Base-by-base conservation (phyloP, 2,797 vertebrate genomes). In the Aldrovandia affinis region DNA sequence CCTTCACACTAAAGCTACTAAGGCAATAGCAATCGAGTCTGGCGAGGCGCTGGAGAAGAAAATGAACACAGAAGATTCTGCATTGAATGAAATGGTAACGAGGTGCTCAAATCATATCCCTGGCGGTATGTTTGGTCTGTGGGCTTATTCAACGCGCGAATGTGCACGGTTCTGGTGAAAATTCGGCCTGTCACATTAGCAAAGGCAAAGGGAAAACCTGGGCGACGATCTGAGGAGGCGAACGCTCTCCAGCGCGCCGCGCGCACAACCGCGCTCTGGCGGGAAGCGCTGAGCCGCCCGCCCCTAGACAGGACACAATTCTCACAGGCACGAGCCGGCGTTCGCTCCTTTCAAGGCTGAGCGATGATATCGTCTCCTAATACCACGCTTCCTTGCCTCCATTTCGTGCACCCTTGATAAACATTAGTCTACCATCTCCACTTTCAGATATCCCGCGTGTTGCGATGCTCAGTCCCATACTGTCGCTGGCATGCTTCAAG, bases 391-490 rank as follows among this genome's bases (percentile, higher is more conserved):
- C 47, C 78, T 57, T 83, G 59, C 28, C 59, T 82, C 81, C 85
- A 57, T 39, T 77, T 55, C 55, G 39, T 75, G 68, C 82, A 81
- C 77, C 83, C 85, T 82, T 85, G 55, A 83, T 81, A 68, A 75
- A 85, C 85, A 89, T 84, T 65, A 81, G 83, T n/a, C 47, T 52
- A 47, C 84, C 81, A 73, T 83, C 86, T 84, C 70, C 55, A 36
- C 70, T 50, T 85, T 47, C 39, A 42, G 28, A 55, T 52, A 22
- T 63, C n/a, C 70, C 14, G 33, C 9, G 14, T 10, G 63, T 30
- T 65, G 28, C n/a, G 54, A 65, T 78, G 63, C 25, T 28, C 57
- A 9, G 0, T 33, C 55, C 80, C 63, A 61, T 84, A 54, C 36
- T 80, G n/a, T 68, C 20, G n/a, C n/a, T 44, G 33, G 63, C 63